phyloP scores from a whole-genome alignment of 2,113 vertebrate genomes.

The Lagopus leucura region DNA sequence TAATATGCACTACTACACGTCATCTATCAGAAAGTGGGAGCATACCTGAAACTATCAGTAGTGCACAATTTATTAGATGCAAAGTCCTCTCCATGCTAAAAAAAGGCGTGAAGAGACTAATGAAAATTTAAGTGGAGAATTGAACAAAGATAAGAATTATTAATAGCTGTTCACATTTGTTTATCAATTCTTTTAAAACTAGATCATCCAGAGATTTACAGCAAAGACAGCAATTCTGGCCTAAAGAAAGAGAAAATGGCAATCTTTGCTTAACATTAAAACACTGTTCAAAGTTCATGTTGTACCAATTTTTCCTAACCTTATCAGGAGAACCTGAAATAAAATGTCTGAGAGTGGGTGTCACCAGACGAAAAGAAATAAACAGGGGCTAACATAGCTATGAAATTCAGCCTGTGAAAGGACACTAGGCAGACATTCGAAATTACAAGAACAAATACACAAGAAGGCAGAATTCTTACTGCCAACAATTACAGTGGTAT shows the following conservation, averaged over 20 bases:
- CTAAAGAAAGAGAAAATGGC: neutral
- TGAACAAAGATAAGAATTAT: neutral
- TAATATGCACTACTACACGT: neutral
- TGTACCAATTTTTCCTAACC: constrained; percentile 2
- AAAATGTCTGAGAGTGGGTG: constrained; percentile 15
- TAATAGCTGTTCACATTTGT: neutral
- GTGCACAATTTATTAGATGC: neutral
- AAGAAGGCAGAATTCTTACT: constrained; percentile 11
- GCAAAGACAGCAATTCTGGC: neutral
- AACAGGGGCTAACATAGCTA: constrained; percentile 13
- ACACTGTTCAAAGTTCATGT: neutral
- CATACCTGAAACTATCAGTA: neutral
- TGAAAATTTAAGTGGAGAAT: neutral
- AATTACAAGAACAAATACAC: constrained; percentile 54
- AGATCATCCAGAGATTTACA: neutral
- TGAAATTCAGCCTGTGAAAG: constrained; percentile 43
- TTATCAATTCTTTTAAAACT: neutral
- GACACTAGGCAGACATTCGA: constrained; percentile 38
- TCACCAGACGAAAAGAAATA: constrained; percentile 53
- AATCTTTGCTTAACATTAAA: neutral
- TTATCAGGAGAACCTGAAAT: constrained; percentile 40
- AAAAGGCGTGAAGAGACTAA: neutral
- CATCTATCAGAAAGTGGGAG: neutral
- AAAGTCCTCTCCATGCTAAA: neutral
- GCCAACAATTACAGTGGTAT: constrained; percentile 38